Evolutionary conservation across 2,888 invertebrate genomes (phyloP).

Genomic region (Ormia ochracea): DNA sequence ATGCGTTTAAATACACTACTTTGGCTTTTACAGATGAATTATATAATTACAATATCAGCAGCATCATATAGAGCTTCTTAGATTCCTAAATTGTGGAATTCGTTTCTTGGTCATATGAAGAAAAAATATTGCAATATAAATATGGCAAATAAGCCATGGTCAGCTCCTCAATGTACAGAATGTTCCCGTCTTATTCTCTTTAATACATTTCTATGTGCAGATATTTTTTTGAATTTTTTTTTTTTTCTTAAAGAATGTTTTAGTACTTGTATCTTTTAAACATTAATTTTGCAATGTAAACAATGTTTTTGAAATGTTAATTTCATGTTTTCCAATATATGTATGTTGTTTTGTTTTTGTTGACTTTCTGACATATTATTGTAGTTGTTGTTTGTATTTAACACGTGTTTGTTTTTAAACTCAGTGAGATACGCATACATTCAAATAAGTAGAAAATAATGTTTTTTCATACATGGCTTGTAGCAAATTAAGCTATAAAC

Average conservation of each 20-base stretch:
- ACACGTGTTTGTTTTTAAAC: conserved; percentile 54
- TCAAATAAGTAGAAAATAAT: background rate
- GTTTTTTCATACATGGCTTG: conserved; percentile 53
- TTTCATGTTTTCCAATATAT: conserved; percentile 48
- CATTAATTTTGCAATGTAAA: background rate
- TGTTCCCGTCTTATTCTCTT: background rate
- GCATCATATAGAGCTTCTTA: no score
- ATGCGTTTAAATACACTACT: no score
- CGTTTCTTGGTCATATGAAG: no score
- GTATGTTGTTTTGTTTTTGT: background rate
- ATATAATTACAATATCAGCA: no score
- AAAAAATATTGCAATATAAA: no score
- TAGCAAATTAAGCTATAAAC: conserved; percentile 62
- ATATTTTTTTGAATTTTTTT: background rate
- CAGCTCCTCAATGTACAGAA: no score
- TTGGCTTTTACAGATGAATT: no score
- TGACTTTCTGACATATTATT: conserved; percentile 13
- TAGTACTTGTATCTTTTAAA: background rate
- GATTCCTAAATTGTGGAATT: no score
- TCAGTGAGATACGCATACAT: background rate
- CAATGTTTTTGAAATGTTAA: conserved; percentile 55
- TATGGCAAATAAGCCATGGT: no score
- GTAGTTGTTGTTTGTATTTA: conserved; percentile 32
- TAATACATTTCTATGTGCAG: background rate
- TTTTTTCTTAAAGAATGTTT: background rate